Evolutionary conservation across 2,113 vertebrate genomes (phyloP).

Genomic region (Ictidomys tridecemlineatus): DNA sequence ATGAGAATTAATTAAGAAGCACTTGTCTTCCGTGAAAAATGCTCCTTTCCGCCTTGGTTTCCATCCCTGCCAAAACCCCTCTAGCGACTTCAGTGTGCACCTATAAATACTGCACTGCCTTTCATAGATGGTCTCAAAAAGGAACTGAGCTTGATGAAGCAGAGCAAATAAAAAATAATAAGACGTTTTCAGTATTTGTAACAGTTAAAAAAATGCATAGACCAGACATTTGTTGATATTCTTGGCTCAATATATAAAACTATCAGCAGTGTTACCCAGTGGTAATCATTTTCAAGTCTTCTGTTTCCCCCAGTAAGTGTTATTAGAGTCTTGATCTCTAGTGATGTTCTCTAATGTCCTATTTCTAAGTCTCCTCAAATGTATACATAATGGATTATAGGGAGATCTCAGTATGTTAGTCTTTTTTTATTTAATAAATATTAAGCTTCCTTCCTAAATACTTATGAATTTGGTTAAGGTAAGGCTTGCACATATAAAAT

Average conservation of each 20-base stretch:
- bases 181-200: background rate
- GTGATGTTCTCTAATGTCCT: background rate
- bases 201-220: background rate
- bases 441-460: background rate
- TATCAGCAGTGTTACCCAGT: background rate
- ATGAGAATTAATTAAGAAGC: constrained; percentile 33
- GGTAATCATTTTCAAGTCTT: background rate
- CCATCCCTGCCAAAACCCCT: background rate
- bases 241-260: background rate
- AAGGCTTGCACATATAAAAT: background rate
- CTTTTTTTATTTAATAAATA: background rate
- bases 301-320: fast-evolving
- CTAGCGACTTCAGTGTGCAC: background rate
- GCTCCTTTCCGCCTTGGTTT: background rate
- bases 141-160: background rate
- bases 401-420: background rate
- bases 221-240: background rate
- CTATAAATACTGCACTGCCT: background rate
- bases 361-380: background rate
- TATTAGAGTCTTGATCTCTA: background rate
- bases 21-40: background rate
- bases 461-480: background rate
- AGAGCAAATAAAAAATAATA: background rate
- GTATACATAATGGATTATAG: background rate
- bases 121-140: background rate